phyloP scores from a whole-genome alignment of 35 echinoderm and acorn worm genomes.

The Antedon bifida region DNA sequence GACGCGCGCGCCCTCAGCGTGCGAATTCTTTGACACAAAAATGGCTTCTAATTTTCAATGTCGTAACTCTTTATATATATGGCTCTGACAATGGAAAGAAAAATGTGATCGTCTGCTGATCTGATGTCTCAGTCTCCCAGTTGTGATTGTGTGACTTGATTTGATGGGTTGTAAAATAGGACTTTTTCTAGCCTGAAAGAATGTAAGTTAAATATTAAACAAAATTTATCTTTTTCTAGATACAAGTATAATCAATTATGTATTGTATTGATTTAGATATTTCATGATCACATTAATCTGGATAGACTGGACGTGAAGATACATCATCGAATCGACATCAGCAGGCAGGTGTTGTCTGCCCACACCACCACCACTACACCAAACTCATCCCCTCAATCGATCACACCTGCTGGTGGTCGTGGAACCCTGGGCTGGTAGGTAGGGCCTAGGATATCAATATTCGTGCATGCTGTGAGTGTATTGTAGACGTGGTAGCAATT shows the following conservation, averaged over 20 bases:
- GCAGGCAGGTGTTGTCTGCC: neutral
- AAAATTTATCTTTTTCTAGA: neutral
- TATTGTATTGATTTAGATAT: neutral
- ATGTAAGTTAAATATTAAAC: neutral
- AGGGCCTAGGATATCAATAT: neutral
- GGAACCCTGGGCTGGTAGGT: neutral
- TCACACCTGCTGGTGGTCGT: conserved; percentile 1
- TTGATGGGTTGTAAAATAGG: neutral
- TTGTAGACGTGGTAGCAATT: too few relatives aligned
- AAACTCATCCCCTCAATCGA: neutral
- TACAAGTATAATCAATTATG: neutral
- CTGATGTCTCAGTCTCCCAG: too few relatives aligned
- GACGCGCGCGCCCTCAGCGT: too few relatives aligned
- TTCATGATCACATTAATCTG: too few relatives aligned
- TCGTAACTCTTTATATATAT: too few relatives aligned
- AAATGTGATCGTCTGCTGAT: neutral
- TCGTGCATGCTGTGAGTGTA: neutral
- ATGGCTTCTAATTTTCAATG: too few relatives aligned
- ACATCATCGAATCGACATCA: neutral
- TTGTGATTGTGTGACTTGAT: neutral
- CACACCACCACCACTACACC: too few relatives aligned
- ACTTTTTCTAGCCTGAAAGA: neutral
- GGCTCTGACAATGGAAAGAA: too few relatives aligned
- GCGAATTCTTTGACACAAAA: too few relatives aligned
- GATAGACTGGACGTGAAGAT: too few relatives aligned